Base-by-base conservation (phyloP, 2,113 vertebrate genomes). In the Brachyhypopomus occidentalis region DNA sequence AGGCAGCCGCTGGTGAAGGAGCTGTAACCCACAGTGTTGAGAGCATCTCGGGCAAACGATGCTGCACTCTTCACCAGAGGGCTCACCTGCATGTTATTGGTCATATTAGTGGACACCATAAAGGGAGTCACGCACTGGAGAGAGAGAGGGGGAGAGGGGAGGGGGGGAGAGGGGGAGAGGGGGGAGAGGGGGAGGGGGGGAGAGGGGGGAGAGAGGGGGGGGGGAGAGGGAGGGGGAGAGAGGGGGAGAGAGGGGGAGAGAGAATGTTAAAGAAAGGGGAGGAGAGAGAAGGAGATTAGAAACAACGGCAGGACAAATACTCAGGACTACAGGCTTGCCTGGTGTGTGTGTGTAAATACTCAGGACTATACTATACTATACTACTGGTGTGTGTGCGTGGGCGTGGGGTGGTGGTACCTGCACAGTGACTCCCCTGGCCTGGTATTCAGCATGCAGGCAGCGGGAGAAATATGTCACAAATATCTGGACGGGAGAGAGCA, bases 1-100 rank as follows among this genome's bases (percentile, higher is more conserved):
- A 95, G 55, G 63, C 94, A 95, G 58, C 94, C 94, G 0, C 83
- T 81, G 79, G 92, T 94, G 83, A 88, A 88, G 30, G 22, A 90
- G 74, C 90, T 88, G 88, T 92, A 84, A 9, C 93, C 94, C 41
- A 94, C 93, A 0, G 94, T 95, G 89, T 95, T 93, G 76, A 95
- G 72, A 12, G 94, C 94, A 16, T 92, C 89, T 3, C 17, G 20
- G 41, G 81, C 93, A 6, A 88, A 95, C 0, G 56, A 86, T 0
- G 89, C 19, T 0, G 93, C 64, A 0, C 67, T 89, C 87, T 91
- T 90, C 19, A 94, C 72, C 0, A 91, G n/a, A 34, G 55, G 19
- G 72, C 75, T 89, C 17, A 36, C 70, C 0, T 48, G 7, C 0
- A 79, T 0, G n/a, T 89, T 85, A 0, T 36, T 0, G 0, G 88